These are phyloP conservation scores for Bucco capensis DNA, from an alignment of 2,113 vertebrate genomes.

Conservation along the genomic window DNA sequence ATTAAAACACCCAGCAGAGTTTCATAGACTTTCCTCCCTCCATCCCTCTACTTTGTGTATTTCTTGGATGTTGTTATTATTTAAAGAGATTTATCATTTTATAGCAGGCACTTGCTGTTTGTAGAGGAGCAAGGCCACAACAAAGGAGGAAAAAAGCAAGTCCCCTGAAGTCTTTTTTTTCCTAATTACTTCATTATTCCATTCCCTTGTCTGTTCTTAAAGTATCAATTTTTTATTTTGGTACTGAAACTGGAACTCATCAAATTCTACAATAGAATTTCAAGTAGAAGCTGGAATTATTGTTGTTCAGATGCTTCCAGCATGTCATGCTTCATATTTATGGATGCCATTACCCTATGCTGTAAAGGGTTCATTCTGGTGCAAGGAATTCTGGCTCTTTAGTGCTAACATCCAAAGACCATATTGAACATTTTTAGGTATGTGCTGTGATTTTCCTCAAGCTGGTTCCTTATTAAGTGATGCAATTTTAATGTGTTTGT, in stretches of 20 bases:
- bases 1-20: not conserved
- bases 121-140: not conserved
- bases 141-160: not conserved
- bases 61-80: not conserved
- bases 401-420: not conserved
- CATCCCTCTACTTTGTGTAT: not conserved
- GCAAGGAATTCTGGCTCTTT: not conserved
- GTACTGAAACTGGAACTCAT: not conserved
- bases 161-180: not conserved
- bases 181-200: not conserved
- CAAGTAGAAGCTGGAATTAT: constrained; percentile 2
- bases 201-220: not conserved
- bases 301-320: not conserved
- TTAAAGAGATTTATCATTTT: not conserved
- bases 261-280: not conserved
- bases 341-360: not conserved
- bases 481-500: constrained; percentile 3
- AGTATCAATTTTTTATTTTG: constrained; percentile 2
- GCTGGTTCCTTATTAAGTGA: not conserved
- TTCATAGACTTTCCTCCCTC: not conserved
- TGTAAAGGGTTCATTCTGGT: not conserved
- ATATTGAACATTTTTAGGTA: not conserved
- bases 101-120: not conserved
- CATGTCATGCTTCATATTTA: not conserved
- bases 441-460: not conserved